Base-by-base conservation (phyloP, 2,113 vertebrate species). In the Corydoras sp. region DNA sequence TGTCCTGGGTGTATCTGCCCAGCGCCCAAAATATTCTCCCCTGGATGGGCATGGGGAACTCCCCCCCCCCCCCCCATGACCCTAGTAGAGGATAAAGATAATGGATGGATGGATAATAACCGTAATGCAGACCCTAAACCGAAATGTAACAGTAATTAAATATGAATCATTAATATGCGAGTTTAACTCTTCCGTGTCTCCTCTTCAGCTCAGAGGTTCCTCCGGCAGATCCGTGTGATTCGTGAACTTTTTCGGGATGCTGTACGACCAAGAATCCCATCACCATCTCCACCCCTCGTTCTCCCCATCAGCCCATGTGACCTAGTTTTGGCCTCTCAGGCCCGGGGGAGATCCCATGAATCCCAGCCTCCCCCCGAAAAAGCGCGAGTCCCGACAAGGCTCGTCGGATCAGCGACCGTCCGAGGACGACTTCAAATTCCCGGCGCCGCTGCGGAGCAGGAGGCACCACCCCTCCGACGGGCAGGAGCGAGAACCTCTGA, bases 351-450 rank as follows among this genome's bases (percentile, higher is more conserved):
- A 83, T 86, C 86, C 86, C 88, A 91, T 91, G 90, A 90, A 89
- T 90, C 87, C 88, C 83, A 87, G 85, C 84, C 89, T 91, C 81
- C 90, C 90, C 81, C 90, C 90, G 1, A 90, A 91, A 81, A 91
- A 91, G 82, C 88, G 90, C 85, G 90, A 91, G 79, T 85, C 87
- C 81, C 86, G 87, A 35, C 88, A 90, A 83, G 86, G 85, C 69
- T 89, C 84, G 10, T 58, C 71, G 0, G 87, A 88, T 48, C 85
- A 81, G 73, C 68, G 61, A 15, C 68, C 81, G 58, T 78, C 80
- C 3, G 78, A 84, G 76, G 88, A 89, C 62, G 86, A 89, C 70
- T 91, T 91, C 58, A 91, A 90, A 81, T 87, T 82, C 59, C 90
- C 90, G 0, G 87, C 89, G 67, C 89, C 83, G 0, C 76, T 88